Conservation (phyloP, 2,797 vertebrate genomes). For the Phoebastria nigripes region DNA sequence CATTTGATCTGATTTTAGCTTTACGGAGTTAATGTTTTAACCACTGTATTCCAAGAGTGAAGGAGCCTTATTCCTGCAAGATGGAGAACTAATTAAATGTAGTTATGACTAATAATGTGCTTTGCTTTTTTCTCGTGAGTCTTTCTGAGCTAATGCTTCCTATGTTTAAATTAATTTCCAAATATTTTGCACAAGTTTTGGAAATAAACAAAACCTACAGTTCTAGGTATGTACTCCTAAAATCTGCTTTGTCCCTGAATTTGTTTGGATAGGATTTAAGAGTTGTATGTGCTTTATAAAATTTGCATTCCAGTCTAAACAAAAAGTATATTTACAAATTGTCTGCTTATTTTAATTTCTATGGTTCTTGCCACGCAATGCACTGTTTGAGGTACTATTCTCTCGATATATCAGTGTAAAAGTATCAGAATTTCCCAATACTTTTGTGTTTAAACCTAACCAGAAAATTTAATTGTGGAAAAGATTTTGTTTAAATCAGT, state of each 20-base stretch:
- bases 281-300: background rate
- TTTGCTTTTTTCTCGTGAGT: background rate
- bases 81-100: background rate
- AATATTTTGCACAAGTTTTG: constrained; percentile 27
- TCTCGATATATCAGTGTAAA: background rate
- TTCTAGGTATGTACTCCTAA: constrained; percentile 13
- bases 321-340: constrained; percentile 37
- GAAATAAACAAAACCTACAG: background rate
- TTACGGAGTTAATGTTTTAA: background rate
- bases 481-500: background rate
- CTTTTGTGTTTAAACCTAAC: background rate
- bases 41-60: background rate
- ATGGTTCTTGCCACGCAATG: background rate
- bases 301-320: constrained; percentile 40
- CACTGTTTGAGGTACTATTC: background rate
- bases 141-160: constrained; percentile 15
- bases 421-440: background rate
- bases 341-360: background rate
- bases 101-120: background rate
- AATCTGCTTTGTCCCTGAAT: background rate
- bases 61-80: background rate
- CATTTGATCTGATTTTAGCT: background rate
- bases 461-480: background rate
- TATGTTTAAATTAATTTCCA: constrained; percentile 46
- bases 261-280: constrained; percentile 31